A percentile compares a stretch with the other conserved stretches of the same genome.
Evolutionary conservation across 2,888 invertebrate genomes (phyloP).

Genomic region (Drosophila kambysellisi): DNA sequence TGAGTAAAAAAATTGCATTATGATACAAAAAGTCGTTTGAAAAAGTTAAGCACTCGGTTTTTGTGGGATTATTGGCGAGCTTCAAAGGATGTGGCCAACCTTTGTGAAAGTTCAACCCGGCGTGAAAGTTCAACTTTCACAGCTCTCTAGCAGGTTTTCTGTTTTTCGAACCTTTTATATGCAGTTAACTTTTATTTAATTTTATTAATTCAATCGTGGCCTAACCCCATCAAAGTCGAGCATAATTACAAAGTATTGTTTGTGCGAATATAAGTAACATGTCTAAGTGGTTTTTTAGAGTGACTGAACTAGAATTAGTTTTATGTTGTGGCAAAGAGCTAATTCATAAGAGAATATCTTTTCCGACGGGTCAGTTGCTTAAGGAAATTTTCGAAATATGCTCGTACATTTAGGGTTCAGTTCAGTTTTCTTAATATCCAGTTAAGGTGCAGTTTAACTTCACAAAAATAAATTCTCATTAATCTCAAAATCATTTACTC

Average conservation of each 20-base stretch:
- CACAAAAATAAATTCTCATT: neutral
- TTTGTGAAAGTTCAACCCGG: constrained; percentile 20
- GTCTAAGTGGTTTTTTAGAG: constrained; percentile 2
- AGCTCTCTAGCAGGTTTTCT: constrained; percentile 24
- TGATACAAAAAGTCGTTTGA: constrained; percentile 39
- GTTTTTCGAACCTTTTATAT: constrained; percentile 31
- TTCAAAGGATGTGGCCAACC: constrained; percentile 69
- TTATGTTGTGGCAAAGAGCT: no score
- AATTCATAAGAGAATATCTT: neutral
- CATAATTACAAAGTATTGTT: constrained; percentile 39
- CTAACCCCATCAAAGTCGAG: constrained; percentile 65
- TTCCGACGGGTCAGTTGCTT: neutral
- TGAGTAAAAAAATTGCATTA: constrained; percentile 34
- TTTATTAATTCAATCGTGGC: constrained; percentile 68
- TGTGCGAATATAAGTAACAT: neutral
- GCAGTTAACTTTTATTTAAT: constrained; percentile 58
- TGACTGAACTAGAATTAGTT: neutral
- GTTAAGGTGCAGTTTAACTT: neutral
- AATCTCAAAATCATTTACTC: no score
- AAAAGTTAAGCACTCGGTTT: constrained; percentile 76
- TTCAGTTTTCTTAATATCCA: neutral
- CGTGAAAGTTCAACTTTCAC: constrained; percentile 58
- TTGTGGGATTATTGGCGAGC: constrained; percentile 74
- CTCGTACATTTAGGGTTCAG: neutral
- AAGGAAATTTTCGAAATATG: neutral